Evolutionary conservation across 1,140 invertebrate genomes (phyloP).

Genomic region (Chrysopa pallens): DNA sequence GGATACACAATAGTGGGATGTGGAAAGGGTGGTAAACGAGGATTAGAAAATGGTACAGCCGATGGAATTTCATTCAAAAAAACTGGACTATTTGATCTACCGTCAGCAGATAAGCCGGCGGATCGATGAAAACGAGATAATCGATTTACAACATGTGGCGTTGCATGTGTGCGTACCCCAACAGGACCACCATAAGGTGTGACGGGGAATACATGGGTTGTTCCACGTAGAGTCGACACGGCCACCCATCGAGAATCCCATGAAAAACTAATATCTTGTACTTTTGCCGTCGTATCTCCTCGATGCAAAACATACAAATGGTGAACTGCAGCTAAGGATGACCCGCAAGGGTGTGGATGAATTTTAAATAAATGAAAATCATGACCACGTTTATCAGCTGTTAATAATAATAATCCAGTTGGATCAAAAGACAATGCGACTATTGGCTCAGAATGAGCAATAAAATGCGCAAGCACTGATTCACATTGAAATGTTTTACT

Average conservation of each 20-base stretch:
- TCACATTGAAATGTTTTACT: conserved; percentile 21
- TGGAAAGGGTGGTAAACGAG: conserved; percentile 74
- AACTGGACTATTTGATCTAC: conserved; percentile 57
- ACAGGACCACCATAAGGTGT: conserved; percentile 90
- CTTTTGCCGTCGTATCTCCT: conserved; percentile 66
- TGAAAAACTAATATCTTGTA: conserved; percentile 76
- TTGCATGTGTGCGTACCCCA: conserved; percentile 81
- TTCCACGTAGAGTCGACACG: conserved; percentile 84
- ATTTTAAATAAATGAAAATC: conserved; percentile 93
- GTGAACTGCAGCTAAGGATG: conserved; percentile 78
- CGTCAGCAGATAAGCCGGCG: conserved; percentile 67
- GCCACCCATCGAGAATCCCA: conserved; percentile 90
- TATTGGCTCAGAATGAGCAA: conserved; percentile 81
- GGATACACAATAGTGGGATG: conserved; percentile 61
- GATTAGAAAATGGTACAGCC: conserved; percentile 69
- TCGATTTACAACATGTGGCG: conserved; percentile 83
- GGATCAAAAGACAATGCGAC: conserved; percentile 83
- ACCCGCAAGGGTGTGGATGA: conserved; percentile 78
- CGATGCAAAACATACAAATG: conserved; percentile 91
- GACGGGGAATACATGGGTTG: conserved; percentile 93
- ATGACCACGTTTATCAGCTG: conserved; percentile 84
- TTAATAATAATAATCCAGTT: conserved; percentile 79
- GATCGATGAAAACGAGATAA: conserved; percentile 89
- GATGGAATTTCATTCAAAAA: conserved; percentile 29
- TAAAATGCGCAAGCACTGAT: conserved; percentile 80